A percentile compares a stretch with the other conserved stretches of the same genome.
Conservation (phyloP, 37 sponge, comb jelly and placozoan species). For the Cliona cf. orientalis region DNA sequence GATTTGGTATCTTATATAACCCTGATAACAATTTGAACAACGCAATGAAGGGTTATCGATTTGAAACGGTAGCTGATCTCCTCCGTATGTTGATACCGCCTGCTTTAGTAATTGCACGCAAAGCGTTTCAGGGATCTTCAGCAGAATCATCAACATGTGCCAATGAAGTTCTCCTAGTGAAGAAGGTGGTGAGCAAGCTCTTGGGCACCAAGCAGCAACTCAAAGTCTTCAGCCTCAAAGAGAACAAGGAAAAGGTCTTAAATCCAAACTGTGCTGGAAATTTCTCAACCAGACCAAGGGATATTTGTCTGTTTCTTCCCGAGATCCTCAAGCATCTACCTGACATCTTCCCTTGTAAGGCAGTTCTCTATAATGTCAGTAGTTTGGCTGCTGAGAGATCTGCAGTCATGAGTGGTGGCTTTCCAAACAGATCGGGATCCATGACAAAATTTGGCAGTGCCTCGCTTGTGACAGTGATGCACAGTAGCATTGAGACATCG, state of each 20-base stretch:
- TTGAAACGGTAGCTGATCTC: constrained; percentile 49
- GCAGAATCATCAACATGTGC: constrained; percentile 40
- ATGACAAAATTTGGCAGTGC: neutral
- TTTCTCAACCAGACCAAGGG: constrained; percentile 68
- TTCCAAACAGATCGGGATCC: neutral
- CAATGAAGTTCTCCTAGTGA: constrained; percentile 50
- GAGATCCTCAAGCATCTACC: constrained; percentile 56
- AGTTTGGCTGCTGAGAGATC: neutral
- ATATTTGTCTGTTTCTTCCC: constrained; percentile 52
- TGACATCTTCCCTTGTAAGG: constrained; percentile 47
- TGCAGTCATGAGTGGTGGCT: neutral
- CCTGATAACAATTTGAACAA: constrained; percentile 27
- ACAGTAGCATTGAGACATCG: constrained; percentile 31
- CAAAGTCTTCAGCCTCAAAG: constrained; percentile 49
- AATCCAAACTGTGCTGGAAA: constrained; percentile 41
- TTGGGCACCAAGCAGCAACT: constrained; percentile 28
- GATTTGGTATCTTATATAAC: constrained; percentile 53
- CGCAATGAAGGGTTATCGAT: constrained; percentile 33
- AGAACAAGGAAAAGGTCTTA: constrained; percentile 42
- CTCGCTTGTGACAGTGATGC: constrained; percentile 27
- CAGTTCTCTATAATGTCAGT: constrained; percentile 38
- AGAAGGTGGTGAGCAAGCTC: constrained; percentile 15
- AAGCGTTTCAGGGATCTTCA: constrained; percentile 35
- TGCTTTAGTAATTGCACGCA: constrained; percentile 38
- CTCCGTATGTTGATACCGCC: constrained; percentile 48